Evolutionary conservation across 2,113 vertebrate genomes (phyloP).

Genomic region (Sylvietta virens): DNA sequence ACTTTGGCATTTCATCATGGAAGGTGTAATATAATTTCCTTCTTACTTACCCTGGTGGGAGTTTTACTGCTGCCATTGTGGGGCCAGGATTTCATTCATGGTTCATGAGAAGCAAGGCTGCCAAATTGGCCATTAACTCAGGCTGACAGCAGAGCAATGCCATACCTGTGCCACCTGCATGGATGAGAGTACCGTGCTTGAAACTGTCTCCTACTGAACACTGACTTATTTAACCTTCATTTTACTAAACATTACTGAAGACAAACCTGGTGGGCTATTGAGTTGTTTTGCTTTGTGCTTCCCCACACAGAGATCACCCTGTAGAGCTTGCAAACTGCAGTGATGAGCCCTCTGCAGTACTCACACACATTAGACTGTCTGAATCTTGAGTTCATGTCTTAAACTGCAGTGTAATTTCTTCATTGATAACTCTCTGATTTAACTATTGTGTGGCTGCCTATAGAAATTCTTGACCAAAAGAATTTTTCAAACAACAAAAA

Average conservation of each 20-base stretch:
- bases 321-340: background rate
- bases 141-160: background rate
- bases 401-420: background rate
- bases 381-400: background rate
- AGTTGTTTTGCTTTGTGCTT: background rate
- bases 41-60: background rate
- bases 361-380: background rate
- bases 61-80: background rate
- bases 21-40: background rate
- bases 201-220: background rate
- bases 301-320: background rate
- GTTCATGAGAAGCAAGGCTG: background rate
- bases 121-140: background rate
- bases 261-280: background rate
- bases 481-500: background rate
- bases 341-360: background rate
- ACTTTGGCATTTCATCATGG: rapidly evolving
- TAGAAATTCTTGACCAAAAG: background rate
- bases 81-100: background rate
- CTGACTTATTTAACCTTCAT: background rate
- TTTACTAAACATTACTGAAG: background rate
- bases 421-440: background rate
- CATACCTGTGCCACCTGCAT: background rate
- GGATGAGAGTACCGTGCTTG: rapidly evolving
- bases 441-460: background rate